Base-by-base conservation (phyloP, 2,888 invertebrate genomes). In the Troides helena region DNA sequence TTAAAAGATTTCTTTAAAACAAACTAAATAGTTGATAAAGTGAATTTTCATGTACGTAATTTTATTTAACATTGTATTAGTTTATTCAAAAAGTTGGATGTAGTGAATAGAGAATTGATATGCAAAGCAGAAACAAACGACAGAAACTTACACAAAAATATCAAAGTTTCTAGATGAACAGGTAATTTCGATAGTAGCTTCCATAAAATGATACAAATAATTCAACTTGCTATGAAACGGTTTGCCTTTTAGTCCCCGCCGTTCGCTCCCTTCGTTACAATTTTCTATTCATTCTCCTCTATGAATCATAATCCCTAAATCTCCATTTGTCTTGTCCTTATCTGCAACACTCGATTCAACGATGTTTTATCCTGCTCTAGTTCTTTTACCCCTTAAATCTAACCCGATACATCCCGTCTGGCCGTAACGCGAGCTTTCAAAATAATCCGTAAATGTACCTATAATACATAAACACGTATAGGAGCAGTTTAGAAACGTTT, bases 251-350 rank as follows among this genome's bases (percentile, higher is more conserved):
- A 86, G 84, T 83, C 78, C 84, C 82, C 75, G 72, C 75, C 81
- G 81, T 84, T 88, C 83, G 85, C 84, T 81, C 90, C 90, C 89
- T 85, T 81, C 83, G 83, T 87, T 89, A 92, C 90, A 90, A 92
- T 92, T 91, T 88, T 84, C 87, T 87, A 92, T 92, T 92, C 90
- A 93, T 85, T 89, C 90, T 85, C 83, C 85, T 81, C 85, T 90
- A 92, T 92, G 89, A 91, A 90, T 93, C 90, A 88, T 92, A 93
- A 93, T 93, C 93, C 89, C 85, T 88, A 89, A 92, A 93, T 93
- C 92, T 92, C 86, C 75, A 75, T 74, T 76, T 72, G 78, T 85
- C 74, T 72, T 77, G 77, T 90, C 92, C 83, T 81, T 85, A 78
- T 91, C 85, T 83, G 73, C 74, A 74, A 72, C 72, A 74, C 76